phyloP scores from a whole-genome alignment of 35 echinoderm and acorn worm species.

The Ophioderma brevispina region DNA sequence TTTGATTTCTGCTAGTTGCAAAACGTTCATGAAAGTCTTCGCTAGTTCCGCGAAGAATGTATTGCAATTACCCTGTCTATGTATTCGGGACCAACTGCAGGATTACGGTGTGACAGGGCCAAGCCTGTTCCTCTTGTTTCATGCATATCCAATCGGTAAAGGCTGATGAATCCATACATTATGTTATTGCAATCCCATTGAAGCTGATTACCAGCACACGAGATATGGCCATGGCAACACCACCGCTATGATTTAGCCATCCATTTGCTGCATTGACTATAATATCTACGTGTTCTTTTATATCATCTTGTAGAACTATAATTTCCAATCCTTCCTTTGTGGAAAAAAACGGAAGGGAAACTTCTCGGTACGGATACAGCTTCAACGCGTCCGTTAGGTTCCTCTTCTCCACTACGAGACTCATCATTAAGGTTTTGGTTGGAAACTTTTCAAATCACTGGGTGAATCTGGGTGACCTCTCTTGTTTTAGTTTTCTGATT shows the following conservation, averaged over 20 bases:
- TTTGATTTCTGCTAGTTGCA: slow-evolving; percentile 12
- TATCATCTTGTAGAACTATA: neutral
- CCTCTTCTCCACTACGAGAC: neutral
- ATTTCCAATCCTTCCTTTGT: neutral
- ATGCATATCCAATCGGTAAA: neutral
- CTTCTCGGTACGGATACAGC: neutral
- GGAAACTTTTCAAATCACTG: no score
- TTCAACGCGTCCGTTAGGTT: neutral
- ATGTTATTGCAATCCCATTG: slow-evolving; percentile 26
- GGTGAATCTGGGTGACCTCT: neutral
- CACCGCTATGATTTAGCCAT: slow-evolving; percentile 19
- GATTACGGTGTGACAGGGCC: slow-evolving; percentile 31
- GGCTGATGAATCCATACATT: slow-evolving; percentile 2
- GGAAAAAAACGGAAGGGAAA: neutral
- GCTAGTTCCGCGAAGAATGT: slow-evolving; percentile 8
- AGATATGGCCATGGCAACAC: slow-evolving; percentile 46
- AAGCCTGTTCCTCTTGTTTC: slow-evolving; percentile 25
- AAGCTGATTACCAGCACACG: slow-evolving; percentile 16
- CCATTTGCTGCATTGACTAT: slow-evolving; percentile 57
- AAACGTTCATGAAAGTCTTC: slow-evolving; percentile 36
- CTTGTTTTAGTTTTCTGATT: neutral
- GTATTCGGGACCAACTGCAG: slow-evolving; percentile 46
- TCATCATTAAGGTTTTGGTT: neutral
- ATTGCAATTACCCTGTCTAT: slow-evolving; percentile 17
- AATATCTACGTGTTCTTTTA: slow-evolving; percentile 29